Conservation (phyloP, 2,797 vertebrate genomes). For the Siniperca undulata region DNA sequence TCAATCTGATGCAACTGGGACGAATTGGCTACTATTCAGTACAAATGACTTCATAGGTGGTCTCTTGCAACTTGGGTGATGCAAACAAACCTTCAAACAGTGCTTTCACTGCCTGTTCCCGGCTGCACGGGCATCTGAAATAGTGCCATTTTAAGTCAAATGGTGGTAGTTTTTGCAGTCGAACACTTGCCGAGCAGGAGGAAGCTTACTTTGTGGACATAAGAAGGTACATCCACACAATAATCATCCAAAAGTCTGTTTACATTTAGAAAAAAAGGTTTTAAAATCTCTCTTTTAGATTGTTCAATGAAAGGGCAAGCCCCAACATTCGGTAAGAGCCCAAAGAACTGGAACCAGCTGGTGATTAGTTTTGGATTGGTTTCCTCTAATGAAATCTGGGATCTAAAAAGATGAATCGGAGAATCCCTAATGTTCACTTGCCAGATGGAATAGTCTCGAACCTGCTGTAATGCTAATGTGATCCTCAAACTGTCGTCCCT, state of each 20-base stretch:
- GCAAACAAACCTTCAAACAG: neutral
- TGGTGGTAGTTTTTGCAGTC: neutral
- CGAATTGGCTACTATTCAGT: neutral
- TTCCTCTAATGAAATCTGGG: neutral
- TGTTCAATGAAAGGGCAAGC: neutral
- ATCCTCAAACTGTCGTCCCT: neutral
- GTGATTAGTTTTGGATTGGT: neutral
- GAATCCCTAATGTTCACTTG: slow-evolving; percentile 14
- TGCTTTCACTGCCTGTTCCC: neutral
- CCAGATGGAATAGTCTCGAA: neutral
- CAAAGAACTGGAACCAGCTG: neutral
- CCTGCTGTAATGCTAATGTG: neutral
- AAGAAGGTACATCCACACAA: neutral
- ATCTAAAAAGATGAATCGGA: neutral
- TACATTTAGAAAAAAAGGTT: neutral
- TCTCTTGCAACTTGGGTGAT: neutral
- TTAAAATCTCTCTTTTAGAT: neutral
- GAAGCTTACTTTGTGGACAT: neutral
- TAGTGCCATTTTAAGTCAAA: neutral
- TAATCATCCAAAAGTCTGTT: neutral
- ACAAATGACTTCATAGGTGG: neutral
- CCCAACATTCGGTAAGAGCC: neutral
- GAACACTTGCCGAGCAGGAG: neutral
- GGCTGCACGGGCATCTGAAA: no score
- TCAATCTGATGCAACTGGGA: neutral